Base-by-base conservation (phyloP, 1,140 invertebrate species). In the Hydropsyche tenuis region DNA sequence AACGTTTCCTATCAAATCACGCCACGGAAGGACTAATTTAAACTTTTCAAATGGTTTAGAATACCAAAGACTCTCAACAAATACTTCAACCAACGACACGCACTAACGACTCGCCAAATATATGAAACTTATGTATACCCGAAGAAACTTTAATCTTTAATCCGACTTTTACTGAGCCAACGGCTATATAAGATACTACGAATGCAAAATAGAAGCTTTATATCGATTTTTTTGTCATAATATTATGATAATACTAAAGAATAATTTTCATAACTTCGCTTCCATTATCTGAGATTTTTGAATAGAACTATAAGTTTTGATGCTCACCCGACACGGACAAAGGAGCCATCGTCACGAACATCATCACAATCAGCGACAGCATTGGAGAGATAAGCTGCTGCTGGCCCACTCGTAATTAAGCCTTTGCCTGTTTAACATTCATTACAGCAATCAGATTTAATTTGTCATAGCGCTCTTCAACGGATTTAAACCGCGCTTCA, bases 401-500 rank as follows among this genome's bases (percentile, higher is more conserved):
- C 64, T 16, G 16, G 64, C 68, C 69, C 69, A 65, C 73, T 72
- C 30, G 64, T 72, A 72, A 73, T 75, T 64, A 70, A 75, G 46
- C 46, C 22, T 42, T 66, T 62, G 42, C 42, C 66, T 64, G 74
- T 73, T 75, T 73, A 63, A 43, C 74, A 75, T 69, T 73, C 74
- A 69, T 73, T 69, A 70, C 45, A n/a, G 64, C 71, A 51, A 53
- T 48, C 74, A 51, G 56, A 73, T 73, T 75, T 73, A 75, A 75
- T 75, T 73, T 73, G 71, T 42, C 37, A 16, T 45, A 12, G 56
- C 22, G 56, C 56, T 25, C 11, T 6, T 42, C 56, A 53, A 64
- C 71, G 45, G 65, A 65, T 75, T 62, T 72, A 62, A 69, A 14
- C 53, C 51, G 18, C 23, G 27, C 48, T 25, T 42, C 53, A 22